Percentiles rank a stretch among this genome's conserved stretches.
Conservation (phyloP, 2,797 vertebrate species). For the Protonibea diacanthus region DNA sequence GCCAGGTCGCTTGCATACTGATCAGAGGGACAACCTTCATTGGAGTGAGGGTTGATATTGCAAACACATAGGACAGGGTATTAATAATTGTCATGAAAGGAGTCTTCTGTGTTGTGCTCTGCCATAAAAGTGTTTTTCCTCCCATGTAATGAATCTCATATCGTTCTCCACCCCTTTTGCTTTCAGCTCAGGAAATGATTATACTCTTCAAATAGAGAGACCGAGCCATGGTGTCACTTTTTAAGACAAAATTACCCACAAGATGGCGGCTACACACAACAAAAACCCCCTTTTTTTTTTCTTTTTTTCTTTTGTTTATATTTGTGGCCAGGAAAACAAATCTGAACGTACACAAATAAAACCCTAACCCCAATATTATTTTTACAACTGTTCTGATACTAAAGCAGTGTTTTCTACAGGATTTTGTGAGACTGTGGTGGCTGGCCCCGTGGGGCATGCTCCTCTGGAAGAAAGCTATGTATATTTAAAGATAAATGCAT, state of each 20-base stretch:
- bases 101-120: conserved; percentile 56
- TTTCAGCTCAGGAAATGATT: conserved; percentile 63
- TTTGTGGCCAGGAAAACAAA: background rate
- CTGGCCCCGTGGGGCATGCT: no score
- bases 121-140: conserved; percentile 51
- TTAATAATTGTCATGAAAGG: conserved; percentile 74
- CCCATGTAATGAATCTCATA: conserved; percentile 71
- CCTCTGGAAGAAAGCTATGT: no score
- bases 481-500: no score
- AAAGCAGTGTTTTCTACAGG: no score
- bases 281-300: no score
- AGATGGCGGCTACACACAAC: conserved; percentile 38
- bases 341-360: conserved; percentile 11
- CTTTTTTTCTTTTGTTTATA: conserved; percentile 15
- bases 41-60: conserved; percentile 75
- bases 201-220: conserved; percentile 53
- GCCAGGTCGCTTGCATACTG: conserved; percentile 84
- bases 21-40: conserved; percentile 80
- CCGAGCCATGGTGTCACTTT: conserved; percentile 33
- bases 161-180: conserved; percentile 52
- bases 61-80: conserved; percentile 75
- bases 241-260: conserved; percentile 31
- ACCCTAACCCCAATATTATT: no score
- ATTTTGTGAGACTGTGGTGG: no score
- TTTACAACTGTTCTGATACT: no score